Evolutionary conservation across 2,797 vertebrate genomes (phyloP).

Genomic region (Eutrigla gurnardus): DNA sequence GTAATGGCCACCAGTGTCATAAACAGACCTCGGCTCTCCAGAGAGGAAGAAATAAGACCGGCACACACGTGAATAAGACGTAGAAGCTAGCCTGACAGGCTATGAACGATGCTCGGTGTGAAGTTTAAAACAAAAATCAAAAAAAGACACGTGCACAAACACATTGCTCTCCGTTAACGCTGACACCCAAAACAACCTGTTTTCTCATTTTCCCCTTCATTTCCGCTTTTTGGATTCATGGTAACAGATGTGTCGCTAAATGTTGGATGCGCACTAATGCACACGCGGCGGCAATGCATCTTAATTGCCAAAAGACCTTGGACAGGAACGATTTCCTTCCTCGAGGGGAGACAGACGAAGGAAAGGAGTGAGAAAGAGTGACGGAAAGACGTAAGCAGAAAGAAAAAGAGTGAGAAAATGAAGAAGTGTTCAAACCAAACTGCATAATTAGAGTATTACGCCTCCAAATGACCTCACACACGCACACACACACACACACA

Average conservation of each 20-base stretch:
- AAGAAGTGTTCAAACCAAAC: conserved; percentile 45
- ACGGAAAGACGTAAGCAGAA: neutral
- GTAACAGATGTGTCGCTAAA: conserved; percentile 53
- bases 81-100: conserved; percentile 15
- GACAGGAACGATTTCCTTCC: conserved; percentile 33
- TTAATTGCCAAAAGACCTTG: conserved; percentile 59
- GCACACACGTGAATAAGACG: conserved; percentile 8
- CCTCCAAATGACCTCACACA: conserved; percentile 63
- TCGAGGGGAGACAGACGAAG: conserved; percentile 15
- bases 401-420: conserved; percentile 1
- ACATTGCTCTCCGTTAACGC: conserved; percentile 18
- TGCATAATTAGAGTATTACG: conserved; percentile 66
- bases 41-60: neutral
- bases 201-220: conserved; percentile 13
- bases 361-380: neutral
- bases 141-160: conserved; percentile 5
- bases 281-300: conserved; percentile 14
- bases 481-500: conserved; percentile 29
- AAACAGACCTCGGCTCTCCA: neutral
- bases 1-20: neutral
- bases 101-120: neutral
- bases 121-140: neutral
- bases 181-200: conserved; percentile 14
- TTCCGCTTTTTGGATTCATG: conserved; percentile 17
- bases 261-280: conserved; percentile 27